phyloP scores from a whole-genome alignment of 2,113 vertebrate genomes.

The Pedetes capensis region DNA sequence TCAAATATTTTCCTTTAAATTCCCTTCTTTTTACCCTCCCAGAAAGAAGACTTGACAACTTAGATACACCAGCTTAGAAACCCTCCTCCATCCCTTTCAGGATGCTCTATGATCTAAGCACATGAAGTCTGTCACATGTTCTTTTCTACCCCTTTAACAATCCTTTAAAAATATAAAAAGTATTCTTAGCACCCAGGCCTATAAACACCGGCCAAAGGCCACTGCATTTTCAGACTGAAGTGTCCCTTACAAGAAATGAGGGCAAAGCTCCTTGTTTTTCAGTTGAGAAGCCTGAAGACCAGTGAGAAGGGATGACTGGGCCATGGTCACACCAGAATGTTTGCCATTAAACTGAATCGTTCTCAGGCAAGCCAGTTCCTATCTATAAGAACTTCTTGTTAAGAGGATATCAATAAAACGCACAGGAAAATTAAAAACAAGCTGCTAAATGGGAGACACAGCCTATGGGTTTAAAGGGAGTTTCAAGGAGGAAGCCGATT shows the following conservation, averaged over 20 bases:
- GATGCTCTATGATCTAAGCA: not conserved
- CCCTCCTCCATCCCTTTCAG: not conserved
- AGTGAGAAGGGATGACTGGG: not conserved
- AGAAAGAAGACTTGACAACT: not conserved
- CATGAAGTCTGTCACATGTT: not conserved
- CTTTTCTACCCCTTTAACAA: not conserved
- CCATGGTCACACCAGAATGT: not conserved
- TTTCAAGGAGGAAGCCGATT: not conserved
- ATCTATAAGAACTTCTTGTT: not conserved
- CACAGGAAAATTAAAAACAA: not conserved
- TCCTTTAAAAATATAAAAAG: constrained; percentile 5
- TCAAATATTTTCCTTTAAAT: not conserved
- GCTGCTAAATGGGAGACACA: not conserved
- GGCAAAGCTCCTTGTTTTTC: not conserved
- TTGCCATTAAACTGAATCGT: not conserved
- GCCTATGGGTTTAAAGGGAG: not conserved
- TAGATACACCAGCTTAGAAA: not conserved
- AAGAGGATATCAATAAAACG: not conserved
- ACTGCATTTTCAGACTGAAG: not conserved
- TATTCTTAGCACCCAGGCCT: not conserved
- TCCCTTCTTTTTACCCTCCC: not conserved
- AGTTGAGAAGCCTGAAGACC: not conserved
- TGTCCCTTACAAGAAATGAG: not conserved
- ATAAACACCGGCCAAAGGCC: not conserved
- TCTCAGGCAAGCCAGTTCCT: not conserved